phyloP scores from a whole-genome alignment of 1,140 invertebrate species.

The Sycophaga agraensis region DNA sequence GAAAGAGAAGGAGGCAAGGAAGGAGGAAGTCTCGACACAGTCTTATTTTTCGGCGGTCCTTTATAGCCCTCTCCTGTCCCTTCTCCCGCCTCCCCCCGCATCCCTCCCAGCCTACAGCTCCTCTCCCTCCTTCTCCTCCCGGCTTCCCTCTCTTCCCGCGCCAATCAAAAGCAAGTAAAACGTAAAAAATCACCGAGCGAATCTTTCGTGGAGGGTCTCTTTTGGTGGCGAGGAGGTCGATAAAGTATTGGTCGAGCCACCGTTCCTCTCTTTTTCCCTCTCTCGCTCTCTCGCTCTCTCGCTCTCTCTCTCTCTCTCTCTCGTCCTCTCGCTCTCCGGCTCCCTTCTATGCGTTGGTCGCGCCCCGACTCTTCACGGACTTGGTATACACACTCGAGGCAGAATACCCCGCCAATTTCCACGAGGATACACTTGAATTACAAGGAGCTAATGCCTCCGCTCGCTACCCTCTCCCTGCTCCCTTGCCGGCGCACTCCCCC shows the following conservation, averaged over 20 bases:
- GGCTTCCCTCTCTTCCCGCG: constrained; percentile 10
- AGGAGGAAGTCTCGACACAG: constrained; percentile 42
- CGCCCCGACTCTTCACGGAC: neutral
- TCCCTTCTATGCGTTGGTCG: neutral
- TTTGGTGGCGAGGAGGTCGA: constrained; percentile 41
- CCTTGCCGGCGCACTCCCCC: too few relatives aligned
- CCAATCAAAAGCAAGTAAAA: constrained; percentile 56
- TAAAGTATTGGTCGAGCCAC: constrained; percentile 46
- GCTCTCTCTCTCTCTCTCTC: neutral
- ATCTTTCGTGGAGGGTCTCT: constrained; percentile 47
- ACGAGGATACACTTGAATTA: constrained; percentile 21
- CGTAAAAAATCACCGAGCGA: constrained; percentile 49
- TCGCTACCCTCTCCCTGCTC: neutral
- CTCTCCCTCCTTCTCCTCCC: neutral
- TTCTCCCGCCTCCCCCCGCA: constrained; percentile 8
- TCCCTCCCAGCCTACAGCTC: too few relatives aligned
- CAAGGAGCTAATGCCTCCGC: constrained; percentile 14
- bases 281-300: neutral
- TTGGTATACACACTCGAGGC: neutral
- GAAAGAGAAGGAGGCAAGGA: constrained; percentile 35
- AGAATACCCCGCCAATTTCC: constrained; percentile 13
- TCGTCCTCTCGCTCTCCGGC: neutral
- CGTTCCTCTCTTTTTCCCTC: constrained; percentile 13
- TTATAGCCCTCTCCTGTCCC: constrained; percentile 44
- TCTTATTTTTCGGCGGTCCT: constrained; percentile 53